These are phyloP conservation scores for Oreohelix idahoensis DNA, from an alignment of 1,140 invertebrate genomes.

Conservation along the genomic window DNA sequence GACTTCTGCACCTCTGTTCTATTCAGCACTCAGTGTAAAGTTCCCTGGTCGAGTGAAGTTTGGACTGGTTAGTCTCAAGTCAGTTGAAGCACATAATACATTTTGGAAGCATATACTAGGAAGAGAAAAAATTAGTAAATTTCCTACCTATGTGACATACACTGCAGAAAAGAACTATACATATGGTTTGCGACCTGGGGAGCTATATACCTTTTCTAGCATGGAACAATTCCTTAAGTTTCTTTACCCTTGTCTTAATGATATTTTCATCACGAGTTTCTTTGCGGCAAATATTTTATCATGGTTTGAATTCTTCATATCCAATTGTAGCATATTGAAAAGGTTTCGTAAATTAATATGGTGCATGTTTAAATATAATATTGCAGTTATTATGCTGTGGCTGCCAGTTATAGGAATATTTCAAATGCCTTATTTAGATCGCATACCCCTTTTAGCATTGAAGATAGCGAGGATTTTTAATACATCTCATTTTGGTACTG, in stretches of 20 bases:
- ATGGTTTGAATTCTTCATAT: slow-evolving; percentile 73
- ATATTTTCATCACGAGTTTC: slow-evolving; percentile 75
- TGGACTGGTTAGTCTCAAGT: slow-evolving; percentile 73
- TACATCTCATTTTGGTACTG: slow-evolving; percentile 55
- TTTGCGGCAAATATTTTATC: slow-evolving; percentile 73
- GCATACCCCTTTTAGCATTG: slow-evolving; percentile 57
- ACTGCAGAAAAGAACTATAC: slow-evolving; percentile 72
- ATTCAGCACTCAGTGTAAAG: slow-evolving; percentile 76
- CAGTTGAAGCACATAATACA: slow-evolving; percentile 68
- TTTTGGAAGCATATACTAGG: slow-evolving; percentile 50
- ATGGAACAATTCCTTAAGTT: slow-evolving; percentile 74
- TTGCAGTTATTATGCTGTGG: slow-evolving; percentile 73
- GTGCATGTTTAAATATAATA: slow-evolving; percentile 74
- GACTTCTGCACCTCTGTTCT: slow-evolving; percentile 73
- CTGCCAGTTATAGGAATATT: slow-evolving; percentile 71
- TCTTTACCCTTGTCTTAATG: slow-evolving; percentile 76
- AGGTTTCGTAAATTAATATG: slow-evolving; percentile 68
- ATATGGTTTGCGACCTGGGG: slow-evolving; percentile 72
- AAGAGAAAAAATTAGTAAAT: slow-evolving; percentile 33
- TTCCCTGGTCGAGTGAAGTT: slow-evolving; percentile 76
- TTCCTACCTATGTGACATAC: slow-evolving; percentile 71
- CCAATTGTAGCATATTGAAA: slow-evolving; percentile 64
- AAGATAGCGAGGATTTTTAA: slow-evolving; percentile 62
- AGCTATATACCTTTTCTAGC: slow-evolving; percentile 72
- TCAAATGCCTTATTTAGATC: slow-evolving; percentile 69